A percentile compares a stretch with the other conserved stretches of the same genome.
Conservation (phyloP, 2,113 vertebrate genomes). For the Hepsetus odoe region DNA sequence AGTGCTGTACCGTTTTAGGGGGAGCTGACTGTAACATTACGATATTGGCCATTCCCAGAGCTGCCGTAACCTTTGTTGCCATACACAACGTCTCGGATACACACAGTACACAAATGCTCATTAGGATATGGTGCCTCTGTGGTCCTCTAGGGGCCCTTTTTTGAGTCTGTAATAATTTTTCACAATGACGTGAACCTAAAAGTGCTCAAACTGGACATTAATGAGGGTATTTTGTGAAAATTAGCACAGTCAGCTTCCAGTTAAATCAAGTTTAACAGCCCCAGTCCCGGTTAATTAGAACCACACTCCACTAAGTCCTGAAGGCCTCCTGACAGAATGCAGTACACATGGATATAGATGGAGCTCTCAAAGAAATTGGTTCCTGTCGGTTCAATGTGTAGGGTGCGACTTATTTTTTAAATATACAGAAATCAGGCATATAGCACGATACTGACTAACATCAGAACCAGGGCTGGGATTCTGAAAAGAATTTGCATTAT, state of each 20-base stretch:
- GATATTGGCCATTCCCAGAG: conserved; percentile 38
- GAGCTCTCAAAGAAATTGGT: background rate
- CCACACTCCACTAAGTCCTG: conserved; percentile 47
- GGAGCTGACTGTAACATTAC: conserved; percentile 34
- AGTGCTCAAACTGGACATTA: conserved; percentile 34
- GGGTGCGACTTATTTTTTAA: background rate
- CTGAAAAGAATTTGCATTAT: too few species aligned
- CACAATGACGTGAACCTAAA: background rate
- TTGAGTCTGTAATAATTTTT: background rate
- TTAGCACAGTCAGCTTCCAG: conserved; percentile 26
- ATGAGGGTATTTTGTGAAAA: conserved; percentile 44
- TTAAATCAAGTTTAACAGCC: conserved; percentile 47
- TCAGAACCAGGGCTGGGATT: too few species aligned
- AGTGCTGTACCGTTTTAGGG: conserved; percentile 31
- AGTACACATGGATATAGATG: conserved; percentile 45
- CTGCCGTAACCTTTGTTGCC: conserved; percentile 41
- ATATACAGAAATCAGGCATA: background rate
- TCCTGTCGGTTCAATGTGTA: too few species aligned
- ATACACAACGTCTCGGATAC: conserved; percentile 31
- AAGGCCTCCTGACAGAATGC: too few species aligned
- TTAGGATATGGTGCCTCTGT: conserved; percentile 19
- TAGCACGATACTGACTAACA: too few species aligned
- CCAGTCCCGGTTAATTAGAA: conserved; percentile 54
- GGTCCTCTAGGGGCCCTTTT: background rate
- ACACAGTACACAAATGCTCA: conserved; percentile 30